Conservation (phyloP, 92 coral and sea anemone genomes). For the Chrysogorgia sp. region DNA sequence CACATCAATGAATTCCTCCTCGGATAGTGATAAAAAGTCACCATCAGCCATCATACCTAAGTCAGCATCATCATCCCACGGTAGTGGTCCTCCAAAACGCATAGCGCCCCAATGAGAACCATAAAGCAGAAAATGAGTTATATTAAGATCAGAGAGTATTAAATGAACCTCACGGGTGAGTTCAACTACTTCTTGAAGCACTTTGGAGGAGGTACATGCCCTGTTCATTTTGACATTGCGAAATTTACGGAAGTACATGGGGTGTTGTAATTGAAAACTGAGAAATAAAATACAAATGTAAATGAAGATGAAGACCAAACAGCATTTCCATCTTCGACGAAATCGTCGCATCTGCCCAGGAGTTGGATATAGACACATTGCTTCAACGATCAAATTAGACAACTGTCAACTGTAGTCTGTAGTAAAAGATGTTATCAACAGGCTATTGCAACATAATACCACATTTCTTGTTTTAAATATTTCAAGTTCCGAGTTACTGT, state of each 20-base stretch:
- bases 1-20: constrained; percentile 44
- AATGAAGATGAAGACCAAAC: neutral
- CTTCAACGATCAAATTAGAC: neutral
- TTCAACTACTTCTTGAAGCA: constrained; percentile 1
- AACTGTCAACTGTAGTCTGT: too few species aligned
- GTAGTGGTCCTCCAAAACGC: constrained; percentile 53
- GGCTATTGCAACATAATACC: too few species aligned
- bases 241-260: constrained; percentile 26
- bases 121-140: constrained; percentile 58
- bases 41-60: constrained; percentile 51
- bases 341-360: neutral
- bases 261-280: constrained; percentile 24
- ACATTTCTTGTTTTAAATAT: too few species aligned
- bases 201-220: constrained; percentile 7
- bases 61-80: constrained; percentile 69
- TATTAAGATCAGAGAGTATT: constrained; percentile 9
- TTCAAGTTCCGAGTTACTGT: too few species aligned
- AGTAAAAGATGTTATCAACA: too few species aligned
- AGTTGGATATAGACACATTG: constrained; percentile 2
- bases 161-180: constrained; percentile 35
- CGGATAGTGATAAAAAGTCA: constrained; percentile 18
- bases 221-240: constrained; percentile 19
- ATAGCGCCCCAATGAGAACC: constrained; percentile 67
- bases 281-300: neutral
- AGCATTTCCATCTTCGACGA: neutral